These are phyloP conservation scores for Anhinga rufa DNA, from an alignment of 2,113 vertebrate species.

Conservation along the genomic window DNA sequence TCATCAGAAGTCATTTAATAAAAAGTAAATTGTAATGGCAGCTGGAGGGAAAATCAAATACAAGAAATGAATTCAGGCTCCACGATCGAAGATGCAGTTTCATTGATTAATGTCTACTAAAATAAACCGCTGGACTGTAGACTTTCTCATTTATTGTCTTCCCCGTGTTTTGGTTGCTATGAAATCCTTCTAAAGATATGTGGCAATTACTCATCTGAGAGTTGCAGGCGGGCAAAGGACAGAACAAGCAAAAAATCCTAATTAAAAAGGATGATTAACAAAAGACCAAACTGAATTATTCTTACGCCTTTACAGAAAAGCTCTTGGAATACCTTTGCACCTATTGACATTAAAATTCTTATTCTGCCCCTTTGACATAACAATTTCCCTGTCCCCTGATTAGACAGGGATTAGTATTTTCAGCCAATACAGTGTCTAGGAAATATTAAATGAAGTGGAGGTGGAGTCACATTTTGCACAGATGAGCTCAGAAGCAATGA, in stretches of 20 bases:
- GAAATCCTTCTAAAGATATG: constrained; percentile 36
- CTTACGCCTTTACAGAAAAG: background rate
- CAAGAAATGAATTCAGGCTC: constrained; percentile 63
- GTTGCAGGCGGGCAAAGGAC: constrained; percentile 9
- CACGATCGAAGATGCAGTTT: constrained; percentile 36
- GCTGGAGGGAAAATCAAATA: constrained; percentile 68
- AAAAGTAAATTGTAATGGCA: constrained; percentile 48
- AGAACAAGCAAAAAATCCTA: background rate
- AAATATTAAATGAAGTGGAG: background rate
- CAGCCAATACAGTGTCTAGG: background rate
- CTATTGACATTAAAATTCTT: constrained; percentile 6
- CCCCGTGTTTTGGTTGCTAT: constrained; percentile 23
- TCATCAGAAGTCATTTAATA: constrained; percentile 64
- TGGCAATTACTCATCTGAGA: constrained; percentile 49
- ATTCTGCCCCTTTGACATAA: constrained; percentile 38
- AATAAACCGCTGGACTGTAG: constrained; percentile 24
- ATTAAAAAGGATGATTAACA: constrained; percentile 61
- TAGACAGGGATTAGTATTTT: background rate
- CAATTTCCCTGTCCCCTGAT: background rate
- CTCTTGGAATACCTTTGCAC: constrained; percentile 37
- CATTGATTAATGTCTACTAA: constrained; percentile 57
- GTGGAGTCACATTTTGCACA: background rate
- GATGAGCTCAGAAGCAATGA: background rate
- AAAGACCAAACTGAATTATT: constrained; percentile 39
- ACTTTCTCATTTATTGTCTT: background rate